phyloP scores from a whole-genome alignment of 2,888 invertebrate species.

The Sinhomidia bicolor region DNA sequence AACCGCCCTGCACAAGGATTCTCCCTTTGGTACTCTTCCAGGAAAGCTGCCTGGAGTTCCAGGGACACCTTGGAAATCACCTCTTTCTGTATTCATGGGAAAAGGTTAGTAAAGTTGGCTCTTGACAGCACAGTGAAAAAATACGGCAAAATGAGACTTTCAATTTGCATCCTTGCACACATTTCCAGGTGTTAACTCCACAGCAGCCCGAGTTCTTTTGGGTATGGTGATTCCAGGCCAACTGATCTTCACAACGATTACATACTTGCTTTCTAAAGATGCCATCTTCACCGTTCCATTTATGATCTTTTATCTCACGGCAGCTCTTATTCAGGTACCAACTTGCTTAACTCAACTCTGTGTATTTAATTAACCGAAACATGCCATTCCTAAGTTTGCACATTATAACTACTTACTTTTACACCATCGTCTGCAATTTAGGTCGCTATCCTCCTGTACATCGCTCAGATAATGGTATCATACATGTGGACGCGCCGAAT shows the following conservation, averaged over 20 bases:
- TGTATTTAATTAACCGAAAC: too few relatives aligned
- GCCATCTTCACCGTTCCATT: constrained; percentile 73
- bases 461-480: constrained; percentile 91
- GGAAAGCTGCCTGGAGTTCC: constrained; percentile 74
- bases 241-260: constrained; percentile 76
- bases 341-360: too few relatives aligned
- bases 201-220: constrained; percentile 82
- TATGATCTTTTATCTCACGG: constrained; percentile 75
- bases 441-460: constrained; percentile 88
- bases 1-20: constrained; percentile 87
- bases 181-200: constrained; percentile 81
- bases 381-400: too few relatives aligned
- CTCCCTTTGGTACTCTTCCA: constrained; percentile 85
- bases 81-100: constrained; percentile 79
- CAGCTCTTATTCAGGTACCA: constrained; percentile 79
- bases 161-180: too few relatives aligned
- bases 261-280: constrained; percentile 74
- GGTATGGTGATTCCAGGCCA: constrained; percentile 78
- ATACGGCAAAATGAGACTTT: too few relatives aligned
- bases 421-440: too few relatives aligned
- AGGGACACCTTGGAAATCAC: constrained; percentile 80
- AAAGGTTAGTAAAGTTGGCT: constrained; percentile 58
- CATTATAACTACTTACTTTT: too few relatives aligned
- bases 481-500: constrained; percentile 91
- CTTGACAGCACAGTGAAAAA: too few relatives aligned